Evolutionary conservation across 2,888 invertebrate genomes (phyloP).

Genomic region (Tubulanus polymorphus): DNA sequence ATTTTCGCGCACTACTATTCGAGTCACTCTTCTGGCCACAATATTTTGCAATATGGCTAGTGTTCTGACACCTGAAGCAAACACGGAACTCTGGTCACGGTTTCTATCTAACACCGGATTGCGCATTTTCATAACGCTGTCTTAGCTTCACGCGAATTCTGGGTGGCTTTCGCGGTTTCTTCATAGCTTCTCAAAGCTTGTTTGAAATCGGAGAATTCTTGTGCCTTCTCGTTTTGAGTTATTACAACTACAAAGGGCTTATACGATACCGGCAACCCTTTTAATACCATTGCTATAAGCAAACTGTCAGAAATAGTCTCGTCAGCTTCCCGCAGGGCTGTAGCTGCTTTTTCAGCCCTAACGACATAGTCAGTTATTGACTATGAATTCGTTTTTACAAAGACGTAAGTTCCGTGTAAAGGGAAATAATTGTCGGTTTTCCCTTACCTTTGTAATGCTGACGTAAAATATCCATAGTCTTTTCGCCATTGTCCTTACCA

Average conservation of each 20-base stretch:
- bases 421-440: slow-evolving; percentile 6
- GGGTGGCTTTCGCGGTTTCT: neutral
- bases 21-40: neutral
- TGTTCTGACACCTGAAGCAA: too few relatives aligned
- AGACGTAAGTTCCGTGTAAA: slow-evolving; percentile 9
- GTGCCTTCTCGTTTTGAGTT: slow-evolving; percentile 7
- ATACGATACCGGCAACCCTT: slow-evolving; percentile 12
- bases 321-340: slow-evolving; percentile 2
- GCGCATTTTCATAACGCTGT: slow-evolving; percentile 2
- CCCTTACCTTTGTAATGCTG: slow-evolving; percentile 5
- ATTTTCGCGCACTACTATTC: neutral
- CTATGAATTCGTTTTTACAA: slow-evolving; percentile 2
- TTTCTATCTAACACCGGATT: too few relatives aligned
- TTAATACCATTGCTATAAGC: slow-evolving; percentile 16
- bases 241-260: slow-evolving; percentile 12
- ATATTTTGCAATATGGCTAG: too few relatives aligned
- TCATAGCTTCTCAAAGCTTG: slow-evolving; percentile 12
- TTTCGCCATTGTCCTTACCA: slow-evolving; percentile 15
- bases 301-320: slow-evolving; percentile 15
- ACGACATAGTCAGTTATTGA: slow-evolving; percentile 17
- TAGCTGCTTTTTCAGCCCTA: slow-evolving; percentile 13
- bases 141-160: neutral
- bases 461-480: slow-evolving; percentile 13
- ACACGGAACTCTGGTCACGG: too few relatives aligned
- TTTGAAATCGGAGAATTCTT: slow-evolving; percentile 14